Percentiles rank a stretch among this genome's conserved stretches.
These are phyloP conservation scores for Sebastolobus alascanus DNA, from an alignment of 2,797 vertebrate species.

Conservation along the genomic window DNA sequence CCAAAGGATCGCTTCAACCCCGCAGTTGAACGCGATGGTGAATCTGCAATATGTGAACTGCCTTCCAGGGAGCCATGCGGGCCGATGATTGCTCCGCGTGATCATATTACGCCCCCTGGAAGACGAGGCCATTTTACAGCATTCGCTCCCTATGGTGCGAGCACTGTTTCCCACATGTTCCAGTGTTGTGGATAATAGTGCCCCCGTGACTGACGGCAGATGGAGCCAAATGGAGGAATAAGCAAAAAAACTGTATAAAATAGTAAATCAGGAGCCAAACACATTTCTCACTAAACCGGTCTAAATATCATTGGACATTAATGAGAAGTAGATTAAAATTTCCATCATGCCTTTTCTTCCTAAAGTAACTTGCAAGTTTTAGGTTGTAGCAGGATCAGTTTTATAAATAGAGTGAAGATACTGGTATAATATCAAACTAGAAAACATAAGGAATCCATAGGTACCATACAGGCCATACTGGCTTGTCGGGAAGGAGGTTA, in stretches of 20 bases:
- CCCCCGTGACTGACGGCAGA: not conserved
- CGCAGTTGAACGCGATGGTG: not conserved
- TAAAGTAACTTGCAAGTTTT: not conserved
- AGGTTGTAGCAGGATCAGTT: no score
- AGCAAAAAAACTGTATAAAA: not conserved
- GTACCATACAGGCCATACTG: no score
- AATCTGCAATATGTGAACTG: slow-evolving; percentile 3
- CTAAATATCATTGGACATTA: not conserved
- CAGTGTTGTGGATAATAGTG: slow-evolving; percentile 1
- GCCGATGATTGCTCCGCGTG: slow-evolving; percentile 31
- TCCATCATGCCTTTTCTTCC: not conserved
- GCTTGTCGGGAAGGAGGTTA: no score
- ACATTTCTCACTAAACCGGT: not conserved
- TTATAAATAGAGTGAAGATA: no score
- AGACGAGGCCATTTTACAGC: slow-evolving; percentile 19
- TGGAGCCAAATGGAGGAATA: not conserved
- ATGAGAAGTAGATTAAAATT: not conserved
- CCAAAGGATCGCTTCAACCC: not conserved
- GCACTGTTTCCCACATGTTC: slow-evolving; percentile 9
- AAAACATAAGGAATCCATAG: no score
- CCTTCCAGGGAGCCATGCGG: slow-evolving; percentile 6
- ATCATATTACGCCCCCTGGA: slow-evolving; percentile 6
- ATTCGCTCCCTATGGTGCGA: slow-evolving; percentile 19
- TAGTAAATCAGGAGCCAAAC: not conserved
- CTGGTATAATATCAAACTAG: not conserved